phyloP scores from a whole-genome alignment of 1,140 invertebrate genomes.

The Rhyzopertha dominica region DNA sequence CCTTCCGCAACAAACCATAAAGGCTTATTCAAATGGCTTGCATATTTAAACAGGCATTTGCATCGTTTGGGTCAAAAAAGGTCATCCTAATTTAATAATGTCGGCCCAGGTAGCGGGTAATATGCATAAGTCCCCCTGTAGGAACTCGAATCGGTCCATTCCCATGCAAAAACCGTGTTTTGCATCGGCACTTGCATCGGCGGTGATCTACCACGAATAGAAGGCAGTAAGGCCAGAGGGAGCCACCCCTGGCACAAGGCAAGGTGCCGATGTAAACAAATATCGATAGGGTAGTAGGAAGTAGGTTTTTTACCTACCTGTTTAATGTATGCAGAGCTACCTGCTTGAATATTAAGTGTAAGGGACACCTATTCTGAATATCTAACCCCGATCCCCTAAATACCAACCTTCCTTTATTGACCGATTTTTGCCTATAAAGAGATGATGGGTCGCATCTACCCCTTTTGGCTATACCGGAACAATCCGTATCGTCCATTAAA shows the following conservation, averaged over 20 bases:
- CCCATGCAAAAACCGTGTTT: slow-evolving; percentile 13
- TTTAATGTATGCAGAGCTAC: slow-evolving; percentile 43
- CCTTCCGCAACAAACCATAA: slow-evolving; percentile 26
- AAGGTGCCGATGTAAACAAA: slow-evolving; percentile 13
- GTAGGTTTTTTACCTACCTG: slow-evolving; percentile 43
- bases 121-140: neutral
- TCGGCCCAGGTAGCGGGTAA: slow-evolving; percentile 27
- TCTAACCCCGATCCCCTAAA: no score
- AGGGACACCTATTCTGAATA: slow-evolving; percentile 40
- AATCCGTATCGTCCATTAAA: slow-evolving; percentile 42
- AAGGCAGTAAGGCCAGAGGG: slow-evolving; percentile 6
- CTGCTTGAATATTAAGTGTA: slow-evolving; percentile 47
- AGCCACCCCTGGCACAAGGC: neutral
- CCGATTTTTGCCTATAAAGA: slow-evolving; percentile 15
- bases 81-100: slow-evolving; percentile 36
- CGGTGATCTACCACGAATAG: slow-evolving; percentile 5
- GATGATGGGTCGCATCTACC: slow-evolving; percentile 12
- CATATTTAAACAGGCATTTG: slow-evolving; percentile 39
- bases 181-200: slow-evolving; percentile 11
- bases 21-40: slow-evolving; percentile 36
- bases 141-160: slow-evolving; percentile 1
- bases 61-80: slow-evolving; percentile 35
- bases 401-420: no score
- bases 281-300: slow-evolving; percentile 24
- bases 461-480: slow-evolving; percentile 24